phyloP scores from a whole-genome alignment of 1,140 invertebrate genomes.

The Anthonomus grandis region DNA sequence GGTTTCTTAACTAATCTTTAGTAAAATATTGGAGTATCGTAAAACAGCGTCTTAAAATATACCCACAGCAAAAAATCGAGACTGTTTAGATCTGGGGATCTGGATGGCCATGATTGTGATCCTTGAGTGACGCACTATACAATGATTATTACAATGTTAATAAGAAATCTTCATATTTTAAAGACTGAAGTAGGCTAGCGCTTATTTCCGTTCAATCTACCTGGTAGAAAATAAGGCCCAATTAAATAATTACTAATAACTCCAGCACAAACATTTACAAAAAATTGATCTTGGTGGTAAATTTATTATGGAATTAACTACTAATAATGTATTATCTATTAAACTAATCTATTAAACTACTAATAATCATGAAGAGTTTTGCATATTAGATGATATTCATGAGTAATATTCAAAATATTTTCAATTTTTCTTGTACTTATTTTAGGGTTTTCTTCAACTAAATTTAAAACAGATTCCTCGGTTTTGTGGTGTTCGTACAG shows the following conservation, averaged over 20 bases:
- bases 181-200: too few relatives aligned
- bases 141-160: too few relatives aligned
- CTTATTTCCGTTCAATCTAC: too few relatives aligned
- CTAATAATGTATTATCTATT: too few relatives aligned
- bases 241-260: too few relatives aligned
- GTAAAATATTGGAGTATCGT: not conserved
- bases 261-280: too few relatives aligned
- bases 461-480: not conserved
- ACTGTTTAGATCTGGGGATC: not conserved
- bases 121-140: too few relatives aligned
- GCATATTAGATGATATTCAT: not conserved
- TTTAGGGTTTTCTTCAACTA: not conserved
- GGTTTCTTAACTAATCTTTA: not conserved
- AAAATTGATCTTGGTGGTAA: too few relatives aligned
- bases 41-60: not conserved
- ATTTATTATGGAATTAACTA: too few relatives aligned
- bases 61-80: not conserved
- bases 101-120: not conserved
- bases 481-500: not conserved
- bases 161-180: too few relatives aligned
- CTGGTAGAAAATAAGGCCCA: too few relatives aligned
- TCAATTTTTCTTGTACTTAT: not conserved
- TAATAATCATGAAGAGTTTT: not conserved
- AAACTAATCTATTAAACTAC: too few relatives aligned
- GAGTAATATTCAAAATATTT: not conserved